A percentile compares a stretch with the other conserved stretches of the same genome.
Evolutionary conservation across 2,888 invertebrate species (phyloP).

Genomic region (Dorcus parallelipipedus): DNA sequence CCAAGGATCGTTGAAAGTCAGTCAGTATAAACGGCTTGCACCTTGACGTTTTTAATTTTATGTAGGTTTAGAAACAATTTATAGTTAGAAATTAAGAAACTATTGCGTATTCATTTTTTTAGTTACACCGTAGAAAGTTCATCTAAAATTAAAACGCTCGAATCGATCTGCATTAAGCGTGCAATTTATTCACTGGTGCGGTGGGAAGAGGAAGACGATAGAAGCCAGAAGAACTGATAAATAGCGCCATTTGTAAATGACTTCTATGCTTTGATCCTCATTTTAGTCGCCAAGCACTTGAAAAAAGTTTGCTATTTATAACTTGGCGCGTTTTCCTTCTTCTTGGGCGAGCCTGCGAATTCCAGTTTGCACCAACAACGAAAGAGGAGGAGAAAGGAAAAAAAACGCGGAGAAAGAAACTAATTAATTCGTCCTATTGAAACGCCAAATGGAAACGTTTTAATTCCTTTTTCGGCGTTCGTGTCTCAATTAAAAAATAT

Average conservation of each 20-base stretch:
- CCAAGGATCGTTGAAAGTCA: background rate
- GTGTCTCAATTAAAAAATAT: background rate
- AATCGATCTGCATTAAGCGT: too few relatives aligned
- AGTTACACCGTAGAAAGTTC: too few relatives aligned
- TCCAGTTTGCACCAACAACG: background rate
- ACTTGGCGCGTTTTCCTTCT: slow-evolving; percentile 12
- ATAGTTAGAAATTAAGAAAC: too few relatives aligned
- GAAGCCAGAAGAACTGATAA: slow-evolving; percentile 17
- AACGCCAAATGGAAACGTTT: background rate
- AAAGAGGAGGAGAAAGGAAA: background rate
- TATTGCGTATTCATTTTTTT: too few relatives aligned
- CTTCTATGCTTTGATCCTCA: slow-evolving; percentile 29
- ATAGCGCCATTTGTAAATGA: slow-evolving; percentile 27
- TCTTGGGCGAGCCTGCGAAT: background rate
- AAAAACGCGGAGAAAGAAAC: background rate
- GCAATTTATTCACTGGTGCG: background rate
- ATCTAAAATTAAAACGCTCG: too few relatives aligned
- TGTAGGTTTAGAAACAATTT: too few relatives aligned
- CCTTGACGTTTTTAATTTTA: too few relatives aligned
- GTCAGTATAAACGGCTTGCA: too few relatives aligned
- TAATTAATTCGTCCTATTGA: background rate
- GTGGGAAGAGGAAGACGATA: slow-evolving; percentile 6
- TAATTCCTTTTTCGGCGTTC: background rate
- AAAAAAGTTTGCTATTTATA: slow-evolving; percentile 22
- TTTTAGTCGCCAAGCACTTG: slow-evolving; percentile 20